Percentiles rank a stretch among this genome's conserved stretches.
Conservation (phyloP, 2,888 invertebrate species). For the Lasioglossum lativentre region DNA sequence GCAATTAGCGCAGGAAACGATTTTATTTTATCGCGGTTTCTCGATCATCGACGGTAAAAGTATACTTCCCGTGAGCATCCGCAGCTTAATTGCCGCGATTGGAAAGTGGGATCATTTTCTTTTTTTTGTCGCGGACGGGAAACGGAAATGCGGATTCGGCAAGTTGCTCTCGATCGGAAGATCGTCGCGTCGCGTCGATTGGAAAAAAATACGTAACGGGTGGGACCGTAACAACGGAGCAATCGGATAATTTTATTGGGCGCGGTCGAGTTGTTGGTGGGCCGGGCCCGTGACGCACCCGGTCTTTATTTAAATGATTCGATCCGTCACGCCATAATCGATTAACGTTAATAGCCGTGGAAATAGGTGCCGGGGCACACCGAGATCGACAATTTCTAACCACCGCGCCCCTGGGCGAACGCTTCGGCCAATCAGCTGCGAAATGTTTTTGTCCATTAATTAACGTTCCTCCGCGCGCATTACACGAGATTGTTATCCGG, state of each 20-base stretch:
- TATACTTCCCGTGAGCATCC: neutral
- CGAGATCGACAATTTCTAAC: slow-evolving; percentile 50
- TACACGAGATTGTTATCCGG: slow-evolving; percentile 49
- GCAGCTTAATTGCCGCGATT: neutral
- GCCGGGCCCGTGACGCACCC: slow-evolving; percentile 71
- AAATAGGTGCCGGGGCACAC: slow-evolving; percentile 61
- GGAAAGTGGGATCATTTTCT: neutral
- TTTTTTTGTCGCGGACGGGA: neutral
- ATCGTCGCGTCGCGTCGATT: slow-evolving; percentile 16
- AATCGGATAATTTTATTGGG: slow-evolving; percentile 65
- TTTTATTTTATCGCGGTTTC: neutral
- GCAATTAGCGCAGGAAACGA: neutral
- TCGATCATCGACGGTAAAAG: neutral
- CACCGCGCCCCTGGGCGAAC: slow-evolving; percentile 26
- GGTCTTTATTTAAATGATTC: slow-evolving; percentile 79
- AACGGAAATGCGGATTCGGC: neutral
- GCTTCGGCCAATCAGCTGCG: slow-evolving; percentile 38
- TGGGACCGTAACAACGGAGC: slow-evolving; percentile 47
- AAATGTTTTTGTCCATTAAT: slow-evolving; percentile 36
- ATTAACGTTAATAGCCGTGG: slow-evolving; percentile 75
- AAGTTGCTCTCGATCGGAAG: neutral
- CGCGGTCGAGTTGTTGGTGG: slow-evolving; percentile 63
- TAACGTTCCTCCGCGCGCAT: slow-evolving; percentile 32
- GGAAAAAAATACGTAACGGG: slow-evolving; percentile 37
- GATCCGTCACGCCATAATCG: slow-evolving; percentile 77